phyloP scores from a whole-genome alignment of 2,113 vertebrate genomes.

The Chrysemys picta region DNA sequence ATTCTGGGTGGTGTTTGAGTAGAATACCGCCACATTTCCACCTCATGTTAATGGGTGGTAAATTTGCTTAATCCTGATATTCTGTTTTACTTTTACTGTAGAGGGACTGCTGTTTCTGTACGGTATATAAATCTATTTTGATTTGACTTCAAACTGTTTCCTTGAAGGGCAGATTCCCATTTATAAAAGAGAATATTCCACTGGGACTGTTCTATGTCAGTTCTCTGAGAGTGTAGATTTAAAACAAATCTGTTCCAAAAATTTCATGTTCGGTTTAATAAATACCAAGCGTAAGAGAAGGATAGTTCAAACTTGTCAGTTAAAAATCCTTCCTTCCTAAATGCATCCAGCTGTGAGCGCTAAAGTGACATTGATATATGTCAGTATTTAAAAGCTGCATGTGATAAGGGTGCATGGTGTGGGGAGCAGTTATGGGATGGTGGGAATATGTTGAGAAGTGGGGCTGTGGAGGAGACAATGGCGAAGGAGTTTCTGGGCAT shows the following conservation, averaged over 20 bases:
- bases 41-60: constrained; percentile 42
- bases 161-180: background rate
- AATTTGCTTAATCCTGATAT: constrained; percentile 58
- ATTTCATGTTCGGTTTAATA: background rate
- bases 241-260: background rate
- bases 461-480: background rate
- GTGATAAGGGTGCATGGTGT: background rate
- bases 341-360: background rate
- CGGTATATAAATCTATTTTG: constrained; percentile 33
- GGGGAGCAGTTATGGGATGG: background rate
- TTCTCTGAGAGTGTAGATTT: background rate
- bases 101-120: constrained; percentile 11
- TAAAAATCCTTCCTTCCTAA: constrained; percentile 13
- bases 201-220: background rate
- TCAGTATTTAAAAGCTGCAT: background rate
- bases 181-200: background rate
- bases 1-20: background rate
- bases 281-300: background rate
- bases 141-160: constrained; percentile 19
- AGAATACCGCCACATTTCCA: background rate
- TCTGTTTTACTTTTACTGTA: constrained; percentile 12
- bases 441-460: background rate
- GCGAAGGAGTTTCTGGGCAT: background rate
- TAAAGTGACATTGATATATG: background rate
- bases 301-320: background rate